A percentile compares a stretch with the other conserved stretches of the same genome.
Evolutionary conservation across 2,888 invertebrate species (phyloP).

Genomic region (Lasioglossum pauxillum): DNA sequence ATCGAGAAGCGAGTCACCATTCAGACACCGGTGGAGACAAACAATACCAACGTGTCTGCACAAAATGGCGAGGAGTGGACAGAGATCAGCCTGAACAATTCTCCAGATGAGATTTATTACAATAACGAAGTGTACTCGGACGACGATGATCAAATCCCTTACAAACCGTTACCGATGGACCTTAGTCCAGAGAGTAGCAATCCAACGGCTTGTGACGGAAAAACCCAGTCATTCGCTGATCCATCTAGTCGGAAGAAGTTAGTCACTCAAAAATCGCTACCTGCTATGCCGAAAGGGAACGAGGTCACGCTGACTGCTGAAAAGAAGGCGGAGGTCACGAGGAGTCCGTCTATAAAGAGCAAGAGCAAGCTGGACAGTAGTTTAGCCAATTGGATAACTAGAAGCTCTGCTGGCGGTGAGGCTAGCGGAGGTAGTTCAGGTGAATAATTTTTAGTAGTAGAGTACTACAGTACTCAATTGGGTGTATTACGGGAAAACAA

Average conservation of each 20-base stretch:
- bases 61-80: slow-evolving; percentile 89
- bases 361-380: slow-evolving; percentile 85
- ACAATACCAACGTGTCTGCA: slow-evolving; percentile 56
- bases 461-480: neutral
- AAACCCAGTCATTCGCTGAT: slow-evolving; percentile 55
- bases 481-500: too few relatives aligned
- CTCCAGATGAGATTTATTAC: slow-evolving; percentile 88
- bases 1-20: slow-evolving; percentile 75
- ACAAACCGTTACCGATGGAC: slow-evolving; percentile 83
- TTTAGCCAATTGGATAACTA: slow-evolving; percentile 86
- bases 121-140: slow-evolving; percentile 86
- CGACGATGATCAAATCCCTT: slow-evolving; percentile 84
- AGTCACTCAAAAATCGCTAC: slow-evolving; percentile 85
- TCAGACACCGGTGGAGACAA: slow-evolving; percentile 68
- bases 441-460: slow-evolving; percentile 66
- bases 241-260: slow-evolving; percentile 79
- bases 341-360: slow-evolving; percentile 81
- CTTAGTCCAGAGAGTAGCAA: slow-evolving; percentile 79
- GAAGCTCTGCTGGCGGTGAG: slow-evolving; percentile 85
- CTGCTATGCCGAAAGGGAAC: slow-evolving; percentile 81
- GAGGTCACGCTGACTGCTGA: slow-evolving; percentile 76
- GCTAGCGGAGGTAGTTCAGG: slow-evolving; percentile 82
- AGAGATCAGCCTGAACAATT: slow-evolving; percentile 90
- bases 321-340: slow-evolving; percentile 81
- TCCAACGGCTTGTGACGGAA: slow-evolving; percentile 64